Evolutionary conservation across 2,797 vertebrate genomes (phyloP), one percentile per base, ranked within the genome.

Genomic region (Parauchenoglanis ngamensis): DNA sequence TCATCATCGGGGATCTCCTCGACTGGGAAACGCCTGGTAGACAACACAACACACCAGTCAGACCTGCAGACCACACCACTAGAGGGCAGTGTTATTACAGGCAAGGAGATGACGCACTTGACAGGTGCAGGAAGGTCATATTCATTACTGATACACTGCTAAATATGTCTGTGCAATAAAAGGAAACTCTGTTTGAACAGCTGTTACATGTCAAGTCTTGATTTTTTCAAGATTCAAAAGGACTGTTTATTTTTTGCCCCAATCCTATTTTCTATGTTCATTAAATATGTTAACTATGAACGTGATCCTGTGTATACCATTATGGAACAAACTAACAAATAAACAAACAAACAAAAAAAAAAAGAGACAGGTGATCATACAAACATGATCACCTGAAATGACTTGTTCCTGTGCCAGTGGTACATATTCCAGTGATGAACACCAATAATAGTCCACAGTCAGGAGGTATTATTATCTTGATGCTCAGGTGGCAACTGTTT

Each of bases 1-100:
- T 99, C 98, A 93, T 99, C 96, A 80, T 94, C 93, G 23, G 98
- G 98, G 89, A 99, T 99, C 15, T 98, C 97, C 89, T 98, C 97
- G 90, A 99, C 94, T 90, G 98, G 94, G 89, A 98, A 98, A 81
- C 98, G 96, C 94, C 98, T 99, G 92, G 52, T 15, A 12, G 21
- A 54, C 23, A 85, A 72, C 13, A 83, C 1, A 40, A 59, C 21
- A 86, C 25, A 83, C 13, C 19, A 77, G 31, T 87, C 28, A 81
- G 61, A 11, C 61, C 28, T 19, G 25, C 57, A 59, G 5, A 57
- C 31, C 19, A 57, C 31, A 31, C 87, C 90, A 88, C 81, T 75
- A 90, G 90, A 78, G 86, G 88, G 85, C 72, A 82, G 31, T 67
- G 35, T 67, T n/a, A 65, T 46, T 21, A 1, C 75, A 87, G 15